Evolutionary conservation across 2,888 invertebrate genomes (phyloP).

Genomic region (Thecocarcelia acutangulata): DNA sequence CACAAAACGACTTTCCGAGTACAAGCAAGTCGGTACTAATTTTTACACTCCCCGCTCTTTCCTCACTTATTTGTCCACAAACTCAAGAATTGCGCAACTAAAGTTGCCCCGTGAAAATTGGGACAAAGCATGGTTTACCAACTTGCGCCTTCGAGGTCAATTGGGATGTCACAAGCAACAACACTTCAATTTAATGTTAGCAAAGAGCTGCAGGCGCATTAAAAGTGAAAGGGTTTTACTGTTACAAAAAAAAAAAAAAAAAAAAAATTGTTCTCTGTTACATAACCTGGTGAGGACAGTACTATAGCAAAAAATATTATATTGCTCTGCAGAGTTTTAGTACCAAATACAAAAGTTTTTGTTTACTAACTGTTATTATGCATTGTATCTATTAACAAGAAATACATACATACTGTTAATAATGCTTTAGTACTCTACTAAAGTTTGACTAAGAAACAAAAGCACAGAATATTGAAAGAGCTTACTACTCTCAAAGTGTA

Average conservation of each 20-base stretch:
- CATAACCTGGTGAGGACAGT: conserved; percentile 18
- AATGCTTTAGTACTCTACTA: conserved; percentile 10
- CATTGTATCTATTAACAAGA: no score
- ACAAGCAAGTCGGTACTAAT: no score
- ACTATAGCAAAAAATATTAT: conserved; percentile 19
- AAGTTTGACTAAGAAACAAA: conserved; percentile 3
- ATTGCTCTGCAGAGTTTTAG: conserved; percentile 7
- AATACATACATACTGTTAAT: background rate
- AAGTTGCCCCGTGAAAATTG: no score
- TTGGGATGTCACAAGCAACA: background rate
- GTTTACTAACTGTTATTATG: no score
- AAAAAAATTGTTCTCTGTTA: conserved; percentile 45
- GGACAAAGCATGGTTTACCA: no score
- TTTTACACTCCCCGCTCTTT: no score
- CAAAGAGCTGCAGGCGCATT: conserved; percentile 9
- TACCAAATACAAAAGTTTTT: background rate
- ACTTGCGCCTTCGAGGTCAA: conserved; percentile 1
- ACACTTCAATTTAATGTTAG: conserved; percentile 3
- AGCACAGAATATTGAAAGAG: conserved; percentile 18
- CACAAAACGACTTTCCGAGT: no score
- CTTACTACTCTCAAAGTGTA: conserved; percentile 15
- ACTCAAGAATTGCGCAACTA: no score
- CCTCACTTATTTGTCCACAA: no score
- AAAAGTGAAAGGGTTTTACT: conserved; percentile 56
- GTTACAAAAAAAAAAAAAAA: background rate